Percentiles rank a stretch among this genome's conserved stretches.
phyloP scores from a whole-genome alignment of 2,797 vertebrate genomes.

The Miopithecus talapoin region DNA sequence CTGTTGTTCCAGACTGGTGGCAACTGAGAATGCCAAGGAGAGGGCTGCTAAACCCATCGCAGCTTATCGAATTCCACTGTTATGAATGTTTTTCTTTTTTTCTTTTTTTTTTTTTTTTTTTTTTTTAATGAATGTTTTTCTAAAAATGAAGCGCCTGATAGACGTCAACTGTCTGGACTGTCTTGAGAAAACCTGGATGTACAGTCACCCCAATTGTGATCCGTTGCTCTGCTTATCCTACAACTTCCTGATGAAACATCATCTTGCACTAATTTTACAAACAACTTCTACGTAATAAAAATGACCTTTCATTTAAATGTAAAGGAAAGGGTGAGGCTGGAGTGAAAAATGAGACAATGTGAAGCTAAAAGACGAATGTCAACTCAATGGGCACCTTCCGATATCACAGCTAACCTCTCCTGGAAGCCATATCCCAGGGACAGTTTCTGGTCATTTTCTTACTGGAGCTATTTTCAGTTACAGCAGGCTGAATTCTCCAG shows the following conservation, averaged over 20 bases:
- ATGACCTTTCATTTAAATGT: conserved; percentile 6
- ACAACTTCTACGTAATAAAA: conserved; percentile 65
- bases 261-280: conserved; percentile 65
- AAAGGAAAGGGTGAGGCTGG: background rate
- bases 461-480: conserved; percentile 73
- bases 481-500: conserved; percentile 61
- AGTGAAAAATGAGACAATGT: background rate
- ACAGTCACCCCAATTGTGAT: background rate
- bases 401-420: conserved; percentile 62
- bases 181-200: background rate
- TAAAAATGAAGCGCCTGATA: background rate
- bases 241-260: conserved; percentile 47
- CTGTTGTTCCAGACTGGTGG: background rate
- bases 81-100: background rate
- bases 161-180: background rate
- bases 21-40: background rate
- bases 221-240: background rate
- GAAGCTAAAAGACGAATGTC: conserved; percentile 55
- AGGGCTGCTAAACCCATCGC: background rate
- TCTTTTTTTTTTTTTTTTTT: too few relatives aligned
- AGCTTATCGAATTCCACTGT: background rate
- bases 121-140: background rate
- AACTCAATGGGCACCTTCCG: conserved; percentile 55
- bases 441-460: conserved; percentile 75
- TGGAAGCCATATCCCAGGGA: conserved; percentile 70